Evolutionary conservation across 2,113 vertebrate species (phyloP).

Genomic region (Myanophis thanlyinensis): DNA sequence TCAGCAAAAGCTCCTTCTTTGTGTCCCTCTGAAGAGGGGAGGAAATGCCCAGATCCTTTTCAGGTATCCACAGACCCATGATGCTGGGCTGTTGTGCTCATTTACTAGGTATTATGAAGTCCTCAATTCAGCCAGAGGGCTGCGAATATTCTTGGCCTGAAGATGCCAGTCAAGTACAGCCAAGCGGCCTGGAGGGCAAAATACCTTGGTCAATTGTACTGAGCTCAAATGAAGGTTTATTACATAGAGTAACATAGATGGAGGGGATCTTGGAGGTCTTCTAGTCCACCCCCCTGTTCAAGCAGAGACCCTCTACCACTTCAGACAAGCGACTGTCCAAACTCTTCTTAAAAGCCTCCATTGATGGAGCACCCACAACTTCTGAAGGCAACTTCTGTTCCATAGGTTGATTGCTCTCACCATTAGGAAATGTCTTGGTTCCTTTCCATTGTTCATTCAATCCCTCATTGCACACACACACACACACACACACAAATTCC

Average conservation of each 20-base stretch:
- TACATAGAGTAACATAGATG: background rate
- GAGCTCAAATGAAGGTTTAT: background rate
- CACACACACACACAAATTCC: too few relatives aligned
- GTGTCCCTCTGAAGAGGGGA: background rate
- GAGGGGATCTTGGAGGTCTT: background rate
- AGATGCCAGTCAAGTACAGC: too few relatives aligned
- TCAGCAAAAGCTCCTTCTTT: background rate
- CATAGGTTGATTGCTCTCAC: too few relatives aligned
- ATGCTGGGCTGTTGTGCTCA: background rate
- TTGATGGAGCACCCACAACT: too few relatives aligned
- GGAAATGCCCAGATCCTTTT: background rate
- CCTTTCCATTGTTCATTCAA: background rate
- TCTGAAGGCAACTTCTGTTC: background rate
- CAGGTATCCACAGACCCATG: fast-evolving
- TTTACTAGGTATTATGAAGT: too few relatives aligned
- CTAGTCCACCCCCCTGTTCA: background rate
- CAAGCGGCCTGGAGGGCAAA: background rate
- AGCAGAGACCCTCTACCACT: background rate
- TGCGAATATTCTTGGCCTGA: background rate
- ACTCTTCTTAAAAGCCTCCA: background rate
- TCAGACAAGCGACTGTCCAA: background rate
- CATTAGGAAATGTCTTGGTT: background rate
- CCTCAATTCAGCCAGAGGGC: background rate
- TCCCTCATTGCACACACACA: too few relatives aligned
- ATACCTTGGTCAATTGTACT: background rate